Evolutionary conservation across 2,113 vertebrate species (phyloP), one percentile per base, ranked within the genome.

Genomic region (Lagopus muta): DNA sequence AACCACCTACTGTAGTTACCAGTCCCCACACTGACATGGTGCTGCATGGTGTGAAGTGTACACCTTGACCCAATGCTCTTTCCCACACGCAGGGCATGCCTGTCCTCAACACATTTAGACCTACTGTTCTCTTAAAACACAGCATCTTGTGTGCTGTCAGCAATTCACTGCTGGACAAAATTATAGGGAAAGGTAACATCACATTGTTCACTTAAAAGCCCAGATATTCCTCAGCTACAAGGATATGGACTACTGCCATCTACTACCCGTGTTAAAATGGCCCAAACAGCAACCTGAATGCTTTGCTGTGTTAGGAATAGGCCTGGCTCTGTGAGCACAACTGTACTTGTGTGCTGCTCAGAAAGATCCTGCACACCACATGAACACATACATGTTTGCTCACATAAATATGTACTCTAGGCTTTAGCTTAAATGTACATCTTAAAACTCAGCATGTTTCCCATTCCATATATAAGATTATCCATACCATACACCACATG

Each of bases 301-400:
- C 66, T 93, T 67, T 27, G 27, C 36, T 62, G 6, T 19, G 47
- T 24, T 62, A 82, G 28, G n/a, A 54, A 36, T 36, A 42, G 72
- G 28, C 55, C 61, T 48, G 54, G 25, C 32, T 43, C 34, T 34
- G 28, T 8, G 55, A 73, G 11, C 15, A 32, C 54, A 73, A 54
- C 13, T 30, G 52, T 36, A 19, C 10, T 17, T 2, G 0, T 0
- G 0, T 27, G 25, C 25, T 48, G 36, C 54, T 87, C 42, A 50
- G 45, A 50, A 50, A 69, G 38, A 84, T 57, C 25, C 30, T 58
- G 34, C 27, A 43, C 13, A 40, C 14, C 50, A 48, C 13, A 7
- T 8, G 32, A 28, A 69, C 43, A 57, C 34, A 13, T 20, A 38
- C n/a, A 25, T 5, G 34, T 48, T 69, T 32, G 38, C 24, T 25